Conservation (phyloP, 1,140 invertebrate genomes). For the Cydia fagiglandana region DNA sequence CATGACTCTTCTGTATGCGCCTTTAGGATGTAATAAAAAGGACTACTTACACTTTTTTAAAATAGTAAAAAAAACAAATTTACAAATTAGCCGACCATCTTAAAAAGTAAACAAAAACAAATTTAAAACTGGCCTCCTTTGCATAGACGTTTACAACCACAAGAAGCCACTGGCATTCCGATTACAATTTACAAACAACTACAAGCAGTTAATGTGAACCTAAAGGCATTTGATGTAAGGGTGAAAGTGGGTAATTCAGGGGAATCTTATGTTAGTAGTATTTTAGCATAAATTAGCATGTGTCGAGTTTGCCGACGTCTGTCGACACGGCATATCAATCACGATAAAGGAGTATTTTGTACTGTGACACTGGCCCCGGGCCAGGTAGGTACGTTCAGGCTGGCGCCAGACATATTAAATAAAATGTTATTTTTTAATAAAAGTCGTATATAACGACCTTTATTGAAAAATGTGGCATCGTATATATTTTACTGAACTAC, state of each 20-base stretch:
- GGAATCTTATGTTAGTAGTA: slow-evolving; percentile 9
- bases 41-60: not conserved
- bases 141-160: slow-evolving; percentile 36
- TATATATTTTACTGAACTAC: no score
- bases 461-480: no score
- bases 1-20: no score
- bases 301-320: slow-evolving; percentile 34
- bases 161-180: slow-evolving; percentile 33
- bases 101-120: slow-evolving; percentile 30
- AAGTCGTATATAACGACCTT: no score
- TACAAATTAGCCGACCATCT: not conserved
- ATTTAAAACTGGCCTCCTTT: slow-evolving; percentile 36
- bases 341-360: slow-evolving; percentile 39
- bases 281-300: slow-evolving; percentile 43
- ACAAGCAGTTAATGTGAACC: not conserved
- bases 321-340: slow-evolving; percentile 39
- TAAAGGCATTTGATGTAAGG: not conserved
- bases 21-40: not conserved
- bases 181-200: slow-evolving; percentile 26
- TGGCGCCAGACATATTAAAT: not conserved
- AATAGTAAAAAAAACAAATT: not conserved
- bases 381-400: slow-evolving; percentile 7
- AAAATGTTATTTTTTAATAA: no score
- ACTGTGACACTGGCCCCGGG: slow-evolving; percentile 39
- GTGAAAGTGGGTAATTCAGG: not conserved